Evolutionary conservation across 2,797 vertebrate genomes (phyloP), one percentile per base, ranked within the genome.

Genomic region (Rhinichthys osculus): DNA sequence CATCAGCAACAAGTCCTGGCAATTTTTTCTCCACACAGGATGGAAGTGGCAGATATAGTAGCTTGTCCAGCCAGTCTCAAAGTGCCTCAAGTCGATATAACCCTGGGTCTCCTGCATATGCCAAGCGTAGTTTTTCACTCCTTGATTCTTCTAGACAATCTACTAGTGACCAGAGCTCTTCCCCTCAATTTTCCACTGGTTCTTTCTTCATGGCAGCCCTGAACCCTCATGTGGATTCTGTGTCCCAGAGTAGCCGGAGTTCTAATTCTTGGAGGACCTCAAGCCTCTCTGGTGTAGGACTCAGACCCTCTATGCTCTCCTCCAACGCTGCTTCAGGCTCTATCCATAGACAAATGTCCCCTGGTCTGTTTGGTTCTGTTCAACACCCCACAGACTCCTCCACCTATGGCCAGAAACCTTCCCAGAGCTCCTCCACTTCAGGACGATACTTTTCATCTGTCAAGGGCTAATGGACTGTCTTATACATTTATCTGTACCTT

Each of bases 111-210:
- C 17, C 17, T 64, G 30, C 2, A 17, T 69, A 52, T 81, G 11
- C 7, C 5, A 71, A 81, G 6, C 3, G 0, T 40, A 50, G 42
- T 17, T 71, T 64, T 3, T 69, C 42, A 3, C 6, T 54, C 0
- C 19, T 35, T 17, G 10, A 13, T 0, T 3, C 4, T 1, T 27
- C 64, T 19, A 70, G 44, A 11, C 64, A 38, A 23, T 81, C 33
- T 27, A 17, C 21, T 33, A 70, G 66, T 38, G 19, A 8, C n/a
- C 44, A 3, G 5, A 19, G 50, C 8, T 70, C 30, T 47, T 44
- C 7, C n/a, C 83, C 82, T 64, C 54, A 38, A 40, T n/a, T 42
- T 74, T 81, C 83, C 33, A 79, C 14, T 57, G 47, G 3, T 14
- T 10, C 7, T 11, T 27, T 33, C 16, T 17, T 30, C 16, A 40